Base-by-base conservation (phyloP, 2,888 invertebrate genomes). In the Germaria angustata region DNA sequence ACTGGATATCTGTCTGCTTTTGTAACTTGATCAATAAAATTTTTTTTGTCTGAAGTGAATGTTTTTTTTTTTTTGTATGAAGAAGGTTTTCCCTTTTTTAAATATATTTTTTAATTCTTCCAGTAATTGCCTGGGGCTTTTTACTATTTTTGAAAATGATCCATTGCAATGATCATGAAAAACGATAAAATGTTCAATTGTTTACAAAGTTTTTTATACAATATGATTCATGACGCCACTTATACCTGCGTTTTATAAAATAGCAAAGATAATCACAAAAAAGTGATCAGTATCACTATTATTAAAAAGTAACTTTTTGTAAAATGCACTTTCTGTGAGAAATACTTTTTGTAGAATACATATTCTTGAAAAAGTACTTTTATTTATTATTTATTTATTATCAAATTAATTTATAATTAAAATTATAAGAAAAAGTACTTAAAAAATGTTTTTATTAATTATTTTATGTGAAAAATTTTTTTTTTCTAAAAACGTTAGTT, bases 61-160 rank as follows among this genome's bases (percentile, higher is more conserved):
- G 86, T 85, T 85, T 28, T 28, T 28, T 28, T 28, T 44, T 41
- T 49, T 34, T 57, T 34, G 22, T 34, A 28, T 6, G 28, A 28
- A 28, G 6, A 28, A 28, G n/a, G n/a, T n/a, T n/a, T n/a, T 7
- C 8, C 8, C 17, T 53, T 55, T 55, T 46, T 20, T 41, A 0
- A 5, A 55, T 44, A 85, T 46, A 44, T 15, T 55, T 57, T 49
- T 22, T 69, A 61, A 49, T 71, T 57, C 63, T 41, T 65, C 28
- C 36, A 57, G 41, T 72, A 59, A 79, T 72, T 66, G 72, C 79
- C 51, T 41, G 79, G 55, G 46, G 28, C 41, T 46, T 63, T 20
- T 34, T 22, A 39, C 22, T 46, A 36, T 65, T 34, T 34, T n/a
- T 3, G 39, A 17, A 36, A 24, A 6, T 39, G 36, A 61, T 61